Conservation (phyloP, 2,113 vertebrate species). For the Sus scrofa region DNA sequence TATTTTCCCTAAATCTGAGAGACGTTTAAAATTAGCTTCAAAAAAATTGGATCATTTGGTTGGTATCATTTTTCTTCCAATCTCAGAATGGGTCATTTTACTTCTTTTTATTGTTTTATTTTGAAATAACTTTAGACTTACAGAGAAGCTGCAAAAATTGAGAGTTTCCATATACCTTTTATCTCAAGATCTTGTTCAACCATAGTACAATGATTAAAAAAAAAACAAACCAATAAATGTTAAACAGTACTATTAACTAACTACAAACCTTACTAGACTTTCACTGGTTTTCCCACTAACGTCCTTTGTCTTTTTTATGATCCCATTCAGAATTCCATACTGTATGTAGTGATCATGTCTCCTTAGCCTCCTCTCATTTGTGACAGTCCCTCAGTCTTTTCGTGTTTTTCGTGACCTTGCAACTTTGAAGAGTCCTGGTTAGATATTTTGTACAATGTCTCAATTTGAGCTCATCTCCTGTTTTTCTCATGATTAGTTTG, state of each 20-base stretch:
- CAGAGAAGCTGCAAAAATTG: background rate
- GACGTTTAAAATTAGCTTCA: conserved; percentile 29
- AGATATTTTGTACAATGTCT: conserved; percentile 1
- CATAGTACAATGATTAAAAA: background rate
- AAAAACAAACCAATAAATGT: conserved; percentile 34
- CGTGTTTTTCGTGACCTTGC: background rate
- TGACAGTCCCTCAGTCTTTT: background rate
- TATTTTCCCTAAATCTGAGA: conserved; percentile 22
- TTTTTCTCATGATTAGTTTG: conserved; percentile 27
- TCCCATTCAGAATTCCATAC: background rate
- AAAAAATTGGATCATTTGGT: background rate
- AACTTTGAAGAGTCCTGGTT: background rate
- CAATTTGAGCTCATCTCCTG: conserved; percentile 3
- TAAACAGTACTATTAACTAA: background rate
- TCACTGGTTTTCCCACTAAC: background rate
- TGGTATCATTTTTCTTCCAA: conserved; percentile 4
- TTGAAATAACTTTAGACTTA: conserved; percentile 52
- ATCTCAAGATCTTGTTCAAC: background rate
- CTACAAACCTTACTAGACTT: conserved; percentile 15
- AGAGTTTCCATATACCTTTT: background rate
- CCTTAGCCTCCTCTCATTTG: background rate
- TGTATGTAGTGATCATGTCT: background rate
- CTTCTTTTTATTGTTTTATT: conserved; percentile 2
- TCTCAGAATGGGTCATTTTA: background rate
- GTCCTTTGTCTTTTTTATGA: background rate